Base-by-base conservation (phyloP, 2,797 vertebrate genomes). In the Nannoperca obscura region DNA sequence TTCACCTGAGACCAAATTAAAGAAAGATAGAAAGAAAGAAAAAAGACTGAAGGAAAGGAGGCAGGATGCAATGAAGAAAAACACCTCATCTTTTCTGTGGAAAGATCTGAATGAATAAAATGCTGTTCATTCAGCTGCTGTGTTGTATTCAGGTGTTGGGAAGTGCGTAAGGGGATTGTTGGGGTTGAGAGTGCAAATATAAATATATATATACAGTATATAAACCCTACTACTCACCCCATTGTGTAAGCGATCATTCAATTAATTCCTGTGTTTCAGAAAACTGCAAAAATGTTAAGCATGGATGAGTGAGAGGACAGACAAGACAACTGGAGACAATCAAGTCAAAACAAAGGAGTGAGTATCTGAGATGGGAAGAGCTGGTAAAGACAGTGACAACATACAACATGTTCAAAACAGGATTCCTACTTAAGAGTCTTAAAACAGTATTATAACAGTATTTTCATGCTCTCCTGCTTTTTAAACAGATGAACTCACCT, bases 231-330 rank as follows among this genome's bases (percentile, higher is more conserved):
- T 96, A 95, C 95, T 96, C 94, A 96, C 95, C 95, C 92, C 85
- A 38, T 84, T 92, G 86, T 90, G 90, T 91, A 90, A 93, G 92
- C 84, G 88, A 85, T 96, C 95, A 95, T 94, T 96, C 95, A 95
- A 96, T 95, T 95, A 95, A 95, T 94, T 95, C 95, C 95, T 95
- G 94, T 93, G 95, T 95, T 95, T 96, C 95, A 95, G 95, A 96
- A 92, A 95, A 95, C 95, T 95, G 95, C 92, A 94, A 94, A 94
- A 87, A 94, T 91, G 93, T 95, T 92, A 93, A 90, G 93, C 93
- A 93, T 88, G 91, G 86, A 95, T 95, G 93, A 95, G 92, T 89
- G 91, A 94, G 84, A 91, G 71, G 91, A 92, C 91, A 94, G 77
- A 94, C 89, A 91, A 71, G 87, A 92, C 88, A 91, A 80, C 88